Percentiles rank a stretch among this genome's conserved stretches.
Evolutionary conservation across 2,113 vertebrate genomes (phyloP).

Genomic region (Ochotona curzoniae): DNA sequence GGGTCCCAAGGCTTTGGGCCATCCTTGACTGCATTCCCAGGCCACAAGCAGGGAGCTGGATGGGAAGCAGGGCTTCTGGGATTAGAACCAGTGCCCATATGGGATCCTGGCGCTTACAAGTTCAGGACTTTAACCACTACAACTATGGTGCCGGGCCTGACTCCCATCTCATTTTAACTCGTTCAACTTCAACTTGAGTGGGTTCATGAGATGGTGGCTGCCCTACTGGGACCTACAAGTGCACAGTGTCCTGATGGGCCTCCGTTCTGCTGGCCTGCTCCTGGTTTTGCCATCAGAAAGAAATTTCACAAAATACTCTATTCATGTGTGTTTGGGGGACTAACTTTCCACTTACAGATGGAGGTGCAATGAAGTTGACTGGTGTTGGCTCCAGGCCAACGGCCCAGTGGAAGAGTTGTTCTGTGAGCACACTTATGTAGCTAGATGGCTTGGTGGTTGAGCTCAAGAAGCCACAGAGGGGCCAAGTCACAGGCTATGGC

Average conservation of each 20-base stretch:
- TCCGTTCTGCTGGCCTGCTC: neutral
- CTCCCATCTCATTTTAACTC: no score
- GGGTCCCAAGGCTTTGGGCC: no score
- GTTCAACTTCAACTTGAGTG: neutral
- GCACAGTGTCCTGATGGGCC: neutral
- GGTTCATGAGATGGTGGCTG: neutral
- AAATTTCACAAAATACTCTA: slow-evolving; percentile 12
- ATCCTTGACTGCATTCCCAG: no score
- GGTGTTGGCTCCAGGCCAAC: neutral
- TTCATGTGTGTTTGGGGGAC: slow-evolving; percentile 10
- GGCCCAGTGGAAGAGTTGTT: neutral
- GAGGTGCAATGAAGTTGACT: neutral
- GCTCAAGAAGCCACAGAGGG: neutral
- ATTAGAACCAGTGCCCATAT: no score
- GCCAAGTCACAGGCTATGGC: neutral
- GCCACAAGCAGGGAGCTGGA: no score
- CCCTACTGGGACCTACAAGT: neutral
- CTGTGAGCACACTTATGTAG: neutral
- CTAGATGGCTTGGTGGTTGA: neutral
- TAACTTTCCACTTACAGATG: slow-evolving; percentile 11
- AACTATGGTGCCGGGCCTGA: no score
- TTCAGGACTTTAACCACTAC: no score
- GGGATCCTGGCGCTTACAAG: no score
- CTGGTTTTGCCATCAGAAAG: slow-evolving; percentile 52
- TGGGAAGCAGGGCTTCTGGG: no score